Evolutionary conservation across 1,140 invertebrate genomes (phyloP).

Genomic region (Panagrolaimus sp.): DNA sequence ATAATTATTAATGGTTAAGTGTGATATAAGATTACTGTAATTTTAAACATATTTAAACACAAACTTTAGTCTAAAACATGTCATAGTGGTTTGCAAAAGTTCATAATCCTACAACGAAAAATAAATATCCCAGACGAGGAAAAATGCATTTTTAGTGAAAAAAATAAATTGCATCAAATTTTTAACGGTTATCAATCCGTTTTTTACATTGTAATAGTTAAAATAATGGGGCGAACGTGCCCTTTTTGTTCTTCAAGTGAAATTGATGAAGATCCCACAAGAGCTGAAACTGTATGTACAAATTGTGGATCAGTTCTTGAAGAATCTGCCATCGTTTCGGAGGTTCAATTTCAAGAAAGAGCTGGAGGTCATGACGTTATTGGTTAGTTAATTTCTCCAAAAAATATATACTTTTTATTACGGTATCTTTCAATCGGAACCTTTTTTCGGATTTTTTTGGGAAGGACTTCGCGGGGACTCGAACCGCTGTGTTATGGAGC

Average conservation of each 20-base stretch:
- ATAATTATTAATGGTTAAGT: no score
- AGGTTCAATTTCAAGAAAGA: slow-evolving; percentile 89
- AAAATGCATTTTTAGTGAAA: no score
- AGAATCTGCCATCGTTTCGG: slow-evolving; percentile 89
- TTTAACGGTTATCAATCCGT: no score
- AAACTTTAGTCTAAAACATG: no score
- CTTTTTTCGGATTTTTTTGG: not conserved
- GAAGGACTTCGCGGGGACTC: not conserved
- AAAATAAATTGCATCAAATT: no score
- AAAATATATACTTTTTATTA: slow-evolving; percentile 14
- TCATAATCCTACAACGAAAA: no score
- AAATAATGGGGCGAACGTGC: slow-evolving; percentile 54
- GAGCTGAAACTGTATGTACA: slow-evolving; percentile 91
- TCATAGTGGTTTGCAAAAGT: no score
- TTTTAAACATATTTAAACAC: no score
- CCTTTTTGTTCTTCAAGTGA: slow-evolving; percentile 53
- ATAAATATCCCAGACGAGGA: no score
- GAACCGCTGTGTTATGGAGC: not conserved
- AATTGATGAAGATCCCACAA: slow-evolving; percentile 54
- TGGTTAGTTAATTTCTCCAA: slow-evolving; percentile 70
- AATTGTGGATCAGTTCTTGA: slow-evolving; percentile 90
- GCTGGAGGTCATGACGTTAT: slow-evolving; percentile 78
- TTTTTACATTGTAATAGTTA: no score
- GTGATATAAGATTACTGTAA: no score
- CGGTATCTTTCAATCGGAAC: slow-evolving; percentile 3